Evolutionary conservation across 2,888 invertebrate genomes (phyloP), one percentile per base, ranked within the genome.

Genomic region (Celastrina argiolus): DNA sequence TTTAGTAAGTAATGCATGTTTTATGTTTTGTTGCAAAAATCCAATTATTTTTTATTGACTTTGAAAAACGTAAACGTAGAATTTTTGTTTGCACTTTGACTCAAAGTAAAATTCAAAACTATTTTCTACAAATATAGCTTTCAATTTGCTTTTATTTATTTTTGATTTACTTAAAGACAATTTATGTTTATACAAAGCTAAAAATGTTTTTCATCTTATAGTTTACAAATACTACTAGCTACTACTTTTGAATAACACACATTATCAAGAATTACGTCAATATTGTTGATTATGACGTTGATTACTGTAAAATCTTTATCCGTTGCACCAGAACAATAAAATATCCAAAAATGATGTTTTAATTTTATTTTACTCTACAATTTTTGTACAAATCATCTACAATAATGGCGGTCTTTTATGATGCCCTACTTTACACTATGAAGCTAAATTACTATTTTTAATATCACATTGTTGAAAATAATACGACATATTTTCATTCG

Each of bases 371-470:
- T 31, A 61, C 39, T 39, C 51, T 51, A 36, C 36, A 14, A 10
- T 34, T 61, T 61, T 61, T 36, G 31, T 59, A 36, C 36, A 18
- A 61, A 61, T 61, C 22, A 34, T 36, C 16, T 34, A 59, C 59
- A 61, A 61, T 39, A 61, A 61, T 39, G 39, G 61, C 18, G 39
- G 39, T 61, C 61, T 39, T 36, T 18, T 36, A 18, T 36, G 61
- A 12, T 61, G 61, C 22, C 61, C 61, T 22, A 61, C 18, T 39
- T 61, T 61, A 18, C 39, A 58, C 31, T 58, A 58, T 58, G 58
- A 14, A 36, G 34, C 61, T 61, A 36, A 61, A 61, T 61, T 61
- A 61, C 39, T 36, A 61, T 61, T 59, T 61, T 61, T 61, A 61
- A 61, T 61, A 61, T 61, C 18, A 14, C 36, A 16, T 61, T 14